Conservation (phyloP, 2,888 invertebrate genomes). For the Lithophane semibrunnea region DNA sequence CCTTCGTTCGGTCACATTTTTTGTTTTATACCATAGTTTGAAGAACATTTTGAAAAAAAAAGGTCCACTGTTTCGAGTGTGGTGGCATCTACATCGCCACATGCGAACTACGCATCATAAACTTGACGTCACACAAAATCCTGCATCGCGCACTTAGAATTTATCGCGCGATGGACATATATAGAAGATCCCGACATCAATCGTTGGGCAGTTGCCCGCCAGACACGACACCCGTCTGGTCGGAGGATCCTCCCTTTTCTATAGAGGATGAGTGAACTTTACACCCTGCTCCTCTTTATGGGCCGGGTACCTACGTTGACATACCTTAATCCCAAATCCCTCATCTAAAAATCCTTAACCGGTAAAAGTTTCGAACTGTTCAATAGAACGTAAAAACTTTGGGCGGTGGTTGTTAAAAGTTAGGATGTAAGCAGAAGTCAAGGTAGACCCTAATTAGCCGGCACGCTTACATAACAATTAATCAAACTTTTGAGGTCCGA, state of each 20-base stretch:
- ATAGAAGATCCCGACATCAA: no score
- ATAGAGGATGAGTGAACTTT: no score
- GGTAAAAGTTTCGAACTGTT: slow-evolving; percentile 19
- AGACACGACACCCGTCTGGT: no score
- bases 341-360: slow-evolving; percentile 18
- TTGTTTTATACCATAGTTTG: neutral
- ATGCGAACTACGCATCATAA: no score
- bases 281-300: no score
- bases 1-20: no score
- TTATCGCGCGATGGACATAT: no score
- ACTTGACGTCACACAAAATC: no score
- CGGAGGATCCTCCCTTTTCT: no score
- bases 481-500: slow-evolving; percentile 52
- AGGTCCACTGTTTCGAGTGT: neutral
- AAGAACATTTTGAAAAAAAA: neutral
- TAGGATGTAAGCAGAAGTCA: slow-evolving; percentile 44
- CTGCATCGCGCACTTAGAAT: no score
- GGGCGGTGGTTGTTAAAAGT: slow-evolving; percentile 55
- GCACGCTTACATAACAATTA: slow-evolving; percentile 55
- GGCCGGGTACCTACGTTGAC: neutral
- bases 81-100: no score
- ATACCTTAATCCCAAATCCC: neutral
- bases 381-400: slow-evolving; percentile 42
- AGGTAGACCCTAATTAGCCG: slow-evolving; percentile 56
- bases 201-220: no score